These are phyloP conservation scores for Galeopterus variegatus DNA, from an alignment of 2,113 vertebrate genomes.

Conservation along the genomic window DNA sequence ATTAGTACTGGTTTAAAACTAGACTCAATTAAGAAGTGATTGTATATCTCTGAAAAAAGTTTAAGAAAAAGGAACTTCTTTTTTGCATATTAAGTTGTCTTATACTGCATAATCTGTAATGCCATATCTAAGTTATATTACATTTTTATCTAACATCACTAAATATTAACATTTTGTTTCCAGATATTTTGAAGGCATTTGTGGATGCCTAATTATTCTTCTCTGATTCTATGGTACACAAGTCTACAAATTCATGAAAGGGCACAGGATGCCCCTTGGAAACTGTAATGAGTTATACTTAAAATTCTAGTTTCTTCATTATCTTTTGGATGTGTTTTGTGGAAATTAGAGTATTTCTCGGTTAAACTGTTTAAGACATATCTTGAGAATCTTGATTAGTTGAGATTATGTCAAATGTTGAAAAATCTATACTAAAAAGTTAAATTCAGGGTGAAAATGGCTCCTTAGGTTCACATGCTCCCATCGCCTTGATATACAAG, in stretches of 20 bases:
- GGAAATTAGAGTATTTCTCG: constrained; percentile 17
- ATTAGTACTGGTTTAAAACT: constrained; percentile 72
- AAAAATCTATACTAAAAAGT: no score
- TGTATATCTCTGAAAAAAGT: constrained; percentile 58
- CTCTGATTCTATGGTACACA: neutral
- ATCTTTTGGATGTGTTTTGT: constrained; percentile 29
- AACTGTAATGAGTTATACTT: constrained; percentile 70
- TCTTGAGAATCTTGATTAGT: no score
- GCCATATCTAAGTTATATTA: neutral
- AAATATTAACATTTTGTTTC: constrained; percentile 46
- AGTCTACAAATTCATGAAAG: constrained; percentile 36
- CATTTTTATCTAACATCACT: neutral
- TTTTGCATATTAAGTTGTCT: constrained; percentile 15
- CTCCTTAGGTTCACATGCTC: no score
- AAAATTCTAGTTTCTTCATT: constrained; percentile 74
- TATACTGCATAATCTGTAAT: neutral
- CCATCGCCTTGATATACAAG: no score
- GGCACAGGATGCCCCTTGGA: constrained; percentile 8
- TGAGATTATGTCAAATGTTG: no score
- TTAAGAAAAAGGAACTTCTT: constrained; percentile 54
- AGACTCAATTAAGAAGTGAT: constrained; percentile 69
- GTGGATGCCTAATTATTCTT: neutral
- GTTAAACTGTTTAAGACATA: neutral
- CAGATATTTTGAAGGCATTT: constrained; percentile 41
- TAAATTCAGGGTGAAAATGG: no score